Conservation (phyloP, 2,113 vertebrate species). For the Cephalopholis sonnerati region DNA sequence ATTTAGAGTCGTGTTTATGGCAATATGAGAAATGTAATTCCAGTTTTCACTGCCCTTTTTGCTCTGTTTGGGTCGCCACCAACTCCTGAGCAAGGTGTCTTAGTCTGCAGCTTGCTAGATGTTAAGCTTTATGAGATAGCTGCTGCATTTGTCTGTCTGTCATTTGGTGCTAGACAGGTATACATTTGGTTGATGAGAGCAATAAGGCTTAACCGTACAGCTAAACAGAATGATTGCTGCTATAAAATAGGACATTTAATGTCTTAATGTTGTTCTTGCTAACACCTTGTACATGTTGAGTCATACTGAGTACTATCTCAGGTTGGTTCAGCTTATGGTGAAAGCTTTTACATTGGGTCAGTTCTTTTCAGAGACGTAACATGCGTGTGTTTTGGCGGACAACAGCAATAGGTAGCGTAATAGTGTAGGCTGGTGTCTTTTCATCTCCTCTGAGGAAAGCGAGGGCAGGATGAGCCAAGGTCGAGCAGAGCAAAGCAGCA, state of each 20-base stretch:
- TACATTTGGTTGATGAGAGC: not conserved
- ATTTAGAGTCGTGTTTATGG: not conserved
- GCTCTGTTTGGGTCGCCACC: not conserved
- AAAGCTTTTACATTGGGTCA: not conserved
- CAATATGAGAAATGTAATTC: not conserved
- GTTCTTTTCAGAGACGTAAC: not conserved
- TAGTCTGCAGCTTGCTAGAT: not conserved
- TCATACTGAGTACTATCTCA: not conserved
- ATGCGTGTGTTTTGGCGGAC: not conserved
- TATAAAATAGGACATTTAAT: not conserved
- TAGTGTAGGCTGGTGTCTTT: constrained; percentile 21
- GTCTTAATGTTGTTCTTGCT: not conserved
- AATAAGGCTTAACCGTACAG: not conserved
- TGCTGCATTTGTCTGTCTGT: not conserved
- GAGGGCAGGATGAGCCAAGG: constrained; percentile 73
- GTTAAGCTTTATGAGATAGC: not conserved
- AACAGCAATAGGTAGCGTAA: constrained; percentile 4
- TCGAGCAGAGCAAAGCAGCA: constrained; percentile 70
- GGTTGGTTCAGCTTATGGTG: not conserved
- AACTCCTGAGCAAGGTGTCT: not conserved
- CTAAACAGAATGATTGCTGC: not conserved
- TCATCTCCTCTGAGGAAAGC: constrained; percentile 46
- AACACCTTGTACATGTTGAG: not conserved
- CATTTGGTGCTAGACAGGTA: not conserved
- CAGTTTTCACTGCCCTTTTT: not conserved